Evolutionary conservation across 2,797 vertebrate genomes (phyloP).

Genomic region (Limosa lapponica): DNA sequence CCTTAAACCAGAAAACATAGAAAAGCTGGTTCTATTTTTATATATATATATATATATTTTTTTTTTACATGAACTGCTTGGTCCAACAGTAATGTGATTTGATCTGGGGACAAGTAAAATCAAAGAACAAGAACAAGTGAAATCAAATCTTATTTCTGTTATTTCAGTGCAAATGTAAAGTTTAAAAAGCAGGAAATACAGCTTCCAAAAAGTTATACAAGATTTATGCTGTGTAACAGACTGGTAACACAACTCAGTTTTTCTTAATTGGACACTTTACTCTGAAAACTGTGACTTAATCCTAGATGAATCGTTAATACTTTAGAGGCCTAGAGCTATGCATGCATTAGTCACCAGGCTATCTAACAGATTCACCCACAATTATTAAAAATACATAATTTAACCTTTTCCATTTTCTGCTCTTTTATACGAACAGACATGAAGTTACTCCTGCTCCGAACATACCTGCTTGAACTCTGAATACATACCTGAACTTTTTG

Average conservation of each 20-base stretch:
- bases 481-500: conserved; percentile 92
- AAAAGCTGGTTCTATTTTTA: background rate
- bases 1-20: background rate
- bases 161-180: background rate
- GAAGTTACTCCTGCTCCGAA: background rate
- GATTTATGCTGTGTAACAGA: background rate
- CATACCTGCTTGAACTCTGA: background rate
- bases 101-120: background rate
- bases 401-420: background rate
- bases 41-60: background rate
- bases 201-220: background rate
- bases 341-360: background rate
- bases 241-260: background rate
- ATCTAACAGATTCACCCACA: background rate
- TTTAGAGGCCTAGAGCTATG: background rate
- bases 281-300: background rate
- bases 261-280: background rate
- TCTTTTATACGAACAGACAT: background rate
- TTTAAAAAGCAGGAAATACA: background rate
- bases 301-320: background rate
- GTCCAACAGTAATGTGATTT: background rate
- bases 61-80: background rate
- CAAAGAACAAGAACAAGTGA: background rate
- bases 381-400: background rate
- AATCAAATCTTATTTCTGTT: background rate